Percentiles rank a stretch among this genome's conserved stretches.
Evolutionary conservation across 2,113 vertebrate species (phyloP).

Genomic region (Myanophis thanlyinensis): DNA sequence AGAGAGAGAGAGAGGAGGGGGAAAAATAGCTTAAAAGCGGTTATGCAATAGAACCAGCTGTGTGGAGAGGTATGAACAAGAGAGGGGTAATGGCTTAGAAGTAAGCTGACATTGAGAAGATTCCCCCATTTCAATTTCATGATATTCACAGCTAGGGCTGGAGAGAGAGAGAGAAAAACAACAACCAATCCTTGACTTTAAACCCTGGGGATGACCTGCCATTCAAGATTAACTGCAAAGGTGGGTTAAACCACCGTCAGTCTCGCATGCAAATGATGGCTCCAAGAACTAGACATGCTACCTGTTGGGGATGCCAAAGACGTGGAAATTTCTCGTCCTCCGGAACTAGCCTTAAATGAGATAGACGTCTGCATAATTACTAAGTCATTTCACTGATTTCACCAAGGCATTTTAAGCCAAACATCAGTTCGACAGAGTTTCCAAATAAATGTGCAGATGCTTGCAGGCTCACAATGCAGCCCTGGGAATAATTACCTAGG

Average conservation of each 20-base stretch:
- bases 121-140: background rate
- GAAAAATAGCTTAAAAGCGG: background rate
- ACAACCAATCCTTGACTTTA: background rate
- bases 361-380: background rate
- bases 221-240: background rate
- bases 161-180: background rate
- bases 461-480: background rate
- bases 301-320: background rate
- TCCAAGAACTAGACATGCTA: background rate
- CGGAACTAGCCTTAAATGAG: background rate
- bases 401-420: background rate
- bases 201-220: background rate
- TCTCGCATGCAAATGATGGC: background rate
- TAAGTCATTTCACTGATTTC: background rate
- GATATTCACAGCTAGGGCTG: background rate
- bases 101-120: background rate
- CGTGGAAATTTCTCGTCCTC: background rate
- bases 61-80: background rate
- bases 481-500: background rate
- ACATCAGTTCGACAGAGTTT: background rate
- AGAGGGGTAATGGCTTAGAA: background rate
- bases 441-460: background rate
- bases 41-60: background rate
- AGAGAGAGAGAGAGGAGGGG: background rate
- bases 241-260: background rate